Conservation (phyloP, 1,140 invertebrate genomes). For the Papilio polytes region DNA sequence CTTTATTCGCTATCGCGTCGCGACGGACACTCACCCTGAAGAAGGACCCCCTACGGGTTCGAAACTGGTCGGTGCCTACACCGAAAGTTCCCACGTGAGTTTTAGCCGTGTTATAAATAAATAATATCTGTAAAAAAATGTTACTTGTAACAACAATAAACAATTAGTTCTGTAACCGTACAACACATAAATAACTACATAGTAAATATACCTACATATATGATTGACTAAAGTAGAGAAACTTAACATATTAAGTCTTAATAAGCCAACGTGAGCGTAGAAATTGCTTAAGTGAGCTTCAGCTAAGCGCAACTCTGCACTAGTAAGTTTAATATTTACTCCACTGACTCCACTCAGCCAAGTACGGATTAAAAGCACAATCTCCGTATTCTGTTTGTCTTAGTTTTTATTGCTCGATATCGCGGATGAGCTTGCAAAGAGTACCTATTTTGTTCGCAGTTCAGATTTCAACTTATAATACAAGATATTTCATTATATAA, state of each 20-base stretch:
- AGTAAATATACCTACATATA: not conserved
- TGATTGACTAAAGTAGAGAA: not conserved
- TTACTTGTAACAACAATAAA: too few relatives aligned
- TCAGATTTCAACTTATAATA: not conserved
- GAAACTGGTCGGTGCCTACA: too few relatives aligned
- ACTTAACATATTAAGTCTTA: constrained; percentile 15
- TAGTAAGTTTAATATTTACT: constrained; percentile 17
- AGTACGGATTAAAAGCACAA: constrained; percentile 22
- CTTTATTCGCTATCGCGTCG: too few relatives aligned
- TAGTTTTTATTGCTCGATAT: constrained; percentile 26
- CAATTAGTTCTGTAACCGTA: too few relatives aligned
- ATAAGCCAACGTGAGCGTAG: constrained; percentile 20
- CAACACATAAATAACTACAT: too few relatives aligned
- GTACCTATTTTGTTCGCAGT: not conserved
- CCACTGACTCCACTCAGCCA: not conserved
- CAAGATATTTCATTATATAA: not conserved
- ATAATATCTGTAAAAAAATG: too few relatives aligned
- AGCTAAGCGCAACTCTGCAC: constrained; percentile 13
- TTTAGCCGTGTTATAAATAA: too few relatives aligned
- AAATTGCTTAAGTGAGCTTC: constrained; percentile 23
- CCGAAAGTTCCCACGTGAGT: too few relatives aligned
- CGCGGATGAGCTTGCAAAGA: not conserved
- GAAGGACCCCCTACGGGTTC: too few relatives aligned
- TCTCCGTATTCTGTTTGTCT: constrained; percentile 25
- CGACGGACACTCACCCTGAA: too few relatives aligned